These are phyloP conservation scores for Dallia pectoralis DNA, from an alignment of 2,797 vertebrate species.

Conservation along the genomic window DNA sequence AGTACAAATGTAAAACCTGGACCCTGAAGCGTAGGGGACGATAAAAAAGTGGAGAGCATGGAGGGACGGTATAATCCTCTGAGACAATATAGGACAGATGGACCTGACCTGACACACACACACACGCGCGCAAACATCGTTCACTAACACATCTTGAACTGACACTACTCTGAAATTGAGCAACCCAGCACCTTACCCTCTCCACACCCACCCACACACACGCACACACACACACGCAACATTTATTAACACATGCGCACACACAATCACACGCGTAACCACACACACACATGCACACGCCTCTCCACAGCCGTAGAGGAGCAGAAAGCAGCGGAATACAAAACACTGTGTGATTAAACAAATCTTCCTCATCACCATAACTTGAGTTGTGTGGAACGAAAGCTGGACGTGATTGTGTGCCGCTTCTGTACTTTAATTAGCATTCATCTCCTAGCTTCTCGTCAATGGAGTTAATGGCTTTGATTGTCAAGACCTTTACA, in stretches of 20 bases:
- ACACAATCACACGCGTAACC: slow-evolving; percentile 9
- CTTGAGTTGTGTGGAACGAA: background rate
- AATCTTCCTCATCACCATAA: background rate
- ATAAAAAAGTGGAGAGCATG: background rate
- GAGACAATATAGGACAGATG: slow-evolving; percentile 19
- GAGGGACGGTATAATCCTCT: slow-evolving; percentile 10
- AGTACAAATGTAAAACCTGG: slow-evolving; percentile 19
- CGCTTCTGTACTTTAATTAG: background rate
- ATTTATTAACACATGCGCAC: no score
- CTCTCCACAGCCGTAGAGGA: background rate
- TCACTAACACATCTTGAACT: background rate
- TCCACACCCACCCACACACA: slow-evolving; percentile 3
- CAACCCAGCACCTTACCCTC: slow-evolving; percentile 10
- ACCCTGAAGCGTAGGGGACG: background rate
- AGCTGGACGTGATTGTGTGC: background rate
- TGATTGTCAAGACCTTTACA: slow-evolving; percentile 62
- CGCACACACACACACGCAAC: slow-evolving; percentile 8
- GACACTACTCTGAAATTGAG: background rate
- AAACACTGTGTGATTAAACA: background rate
- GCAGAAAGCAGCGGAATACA: slow-evolving; percentile 36
- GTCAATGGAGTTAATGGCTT: slow-evolving; percentile 29
- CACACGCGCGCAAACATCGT: no score
- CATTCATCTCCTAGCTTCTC: background rate
- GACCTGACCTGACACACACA: background rate
- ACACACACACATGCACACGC: slow-evolving; percentile 10